Percentiles rank a stretch among this genome's conserved stretches.
Conservation (phyloP, 2,888 invertebrate genomes). For the Napeogenes inachia region DNA sequence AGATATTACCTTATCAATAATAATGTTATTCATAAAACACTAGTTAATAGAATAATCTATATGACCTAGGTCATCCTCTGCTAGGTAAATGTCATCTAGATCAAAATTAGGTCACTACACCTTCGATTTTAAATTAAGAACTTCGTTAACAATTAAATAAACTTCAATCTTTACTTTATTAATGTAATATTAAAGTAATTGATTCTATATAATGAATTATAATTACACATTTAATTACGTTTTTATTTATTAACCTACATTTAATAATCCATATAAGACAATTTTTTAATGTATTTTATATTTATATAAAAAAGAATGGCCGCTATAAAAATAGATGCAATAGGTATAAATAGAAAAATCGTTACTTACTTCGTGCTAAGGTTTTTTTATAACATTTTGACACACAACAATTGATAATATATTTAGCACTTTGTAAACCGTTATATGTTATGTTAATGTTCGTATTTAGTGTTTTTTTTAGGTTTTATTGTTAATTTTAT, state of each 20-base stretch:
- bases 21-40: no score
- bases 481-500: slow-evolving; percentile 61
- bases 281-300: neutral
- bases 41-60: slow-evolving; percentile 22
- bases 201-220: no score
- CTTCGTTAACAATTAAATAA: slow-evolving; percentile 10
- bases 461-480: slow-evolving; percentile 43
- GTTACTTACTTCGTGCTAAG: slow-evolving; percentile 49
- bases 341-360: slow-evolving; percentile 51
- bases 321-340: slow-evolving; percentile 39
- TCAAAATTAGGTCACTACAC: slow-evolving; percentile 51
- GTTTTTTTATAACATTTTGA: slow-evolving; percentile 16
- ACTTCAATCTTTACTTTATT: neutral
- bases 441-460: slow-evolving; percentile 10
- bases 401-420: slow-evolving; percentile 21
- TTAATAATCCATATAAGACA: neutral
- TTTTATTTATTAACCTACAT: neutral
- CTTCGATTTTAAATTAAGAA: slow-evolving; percentile 33
- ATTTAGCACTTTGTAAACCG: slow-evolving; percentile 3
- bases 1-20: no score
- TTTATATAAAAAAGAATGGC: slow-evolving; percentile 2
- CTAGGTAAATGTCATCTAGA: slow-evolving; percentile 49
- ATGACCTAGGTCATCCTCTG: slow-evolving; percentile 57
- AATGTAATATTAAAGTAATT: neutral
- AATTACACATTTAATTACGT: no score